Conservation (phyloP, 1,140 invertebrate species). For the Melipona quadrifasciata region DNA sequence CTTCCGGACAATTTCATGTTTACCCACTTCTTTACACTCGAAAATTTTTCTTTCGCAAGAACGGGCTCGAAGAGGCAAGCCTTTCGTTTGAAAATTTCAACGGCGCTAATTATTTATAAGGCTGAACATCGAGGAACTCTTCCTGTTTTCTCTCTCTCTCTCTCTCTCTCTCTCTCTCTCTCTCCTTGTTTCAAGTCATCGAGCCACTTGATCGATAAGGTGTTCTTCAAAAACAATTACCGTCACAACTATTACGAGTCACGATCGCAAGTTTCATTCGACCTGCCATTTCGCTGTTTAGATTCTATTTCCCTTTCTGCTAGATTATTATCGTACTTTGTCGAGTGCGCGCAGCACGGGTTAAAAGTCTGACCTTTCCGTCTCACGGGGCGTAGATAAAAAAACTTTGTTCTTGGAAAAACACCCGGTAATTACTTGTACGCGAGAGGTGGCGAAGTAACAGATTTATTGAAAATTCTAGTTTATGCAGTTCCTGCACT, state of each 20-base stretch:
- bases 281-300: not conserved
- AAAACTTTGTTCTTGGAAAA: not conserved
- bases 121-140: not conserved
- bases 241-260: not conserved
- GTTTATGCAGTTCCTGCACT: no score
- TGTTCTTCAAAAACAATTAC: conserved; percentile 2
- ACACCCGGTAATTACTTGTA: not conserved
- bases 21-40: not conserved
- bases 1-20: conserved; percentile 9
- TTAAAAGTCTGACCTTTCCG: conserved; percentile 15
- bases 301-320: not conserved
- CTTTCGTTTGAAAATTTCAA: not conserved
- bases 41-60: not conserved
- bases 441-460: not conserved
- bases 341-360: no score
- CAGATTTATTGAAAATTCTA: not conserved
- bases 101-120: not conserved
- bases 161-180: no score
- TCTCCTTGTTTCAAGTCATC: no score
- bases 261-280: not conserved
- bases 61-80: not conserved
- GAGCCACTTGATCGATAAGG: not conserved
- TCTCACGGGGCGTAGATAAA: not conserved
- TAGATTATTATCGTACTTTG: not conserved
- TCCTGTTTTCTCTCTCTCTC: not conserved